These are phyloP conservation scores for Campaea margaritaria DNA, from an alignment of 2,888 invertebrate genomes.

Conservation along the genomic window DNA sequence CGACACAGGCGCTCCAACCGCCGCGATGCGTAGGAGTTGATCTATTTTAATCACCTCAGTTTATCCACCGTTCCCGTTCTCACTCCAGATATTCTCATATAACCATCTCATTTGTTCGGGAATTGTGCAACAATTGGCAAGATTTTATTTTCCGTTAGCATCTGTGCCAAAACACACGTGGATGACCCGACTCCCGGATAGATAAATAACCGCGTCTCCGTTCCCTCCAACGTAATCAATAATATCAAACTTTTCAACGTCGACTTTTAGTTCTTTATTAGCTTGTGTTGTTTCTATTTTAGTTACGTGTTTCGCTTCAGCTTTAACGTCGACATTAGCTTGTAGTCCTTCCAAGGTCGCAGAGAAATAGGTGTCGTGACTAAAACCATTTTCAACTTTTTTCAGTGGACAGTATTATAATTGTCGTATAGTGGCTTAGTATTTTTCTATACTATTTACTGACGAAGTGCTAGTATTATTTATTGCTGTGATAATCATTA, in stretches of 20 bases:
- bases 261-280: slow-evolving; percentile 25
- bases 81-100: slow-evolving; percentile 41
- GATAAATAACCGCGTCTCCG: slow-evolving; percentile 43
- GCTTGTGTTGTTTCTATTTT: slow-evolving; percentile 32
- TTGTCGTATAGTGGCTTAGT: slow-evolving; percentile 45
- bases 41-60: slow-evolving; percentile 75
- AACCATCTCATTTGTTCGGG: slow-evolving; percentile 49
- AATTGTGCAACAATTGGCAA: slow-evolving; percentile 82
- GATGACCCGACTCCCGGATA: slow-evolving; percentile 57
- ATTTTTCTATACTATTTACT: slow-evolving; percentile 54
- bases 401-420: slow-evolving; percentile 54
- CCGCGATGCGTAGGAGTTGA: slow-evolving; percentile 74
- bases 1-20: slow-evolving; percentile 69
- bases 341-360: slow-evolving; percentile 54
- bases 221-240: slow-evolving; percentile 18
- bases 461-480: slow-evolving; percentile 46
- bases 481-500: slow-evolving; percentile 43
- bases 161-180: slow-evolving; percentile 79
- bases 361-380: slow-evolving; percentile 45
- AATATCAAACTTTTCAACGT: slow-evolving; percentile 20
- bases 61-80: slow-evolving; percentile 60
- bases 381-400: slow-evolving; percentile 42
- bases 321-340: slow-evolving; percentile 31
- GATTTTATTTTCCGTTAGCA: slow-evolving; percentile 59
- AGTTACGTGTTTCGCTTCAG: slow-evolving; percentile 35